A percentile compares a stretch with the other conserved stretches of the same genome.
These are phyloP conservation scores for Leptoclinus maculatus DNA, from an alignment of 2,797 vertebrate species.

Conservation along the genomic window DNA sequence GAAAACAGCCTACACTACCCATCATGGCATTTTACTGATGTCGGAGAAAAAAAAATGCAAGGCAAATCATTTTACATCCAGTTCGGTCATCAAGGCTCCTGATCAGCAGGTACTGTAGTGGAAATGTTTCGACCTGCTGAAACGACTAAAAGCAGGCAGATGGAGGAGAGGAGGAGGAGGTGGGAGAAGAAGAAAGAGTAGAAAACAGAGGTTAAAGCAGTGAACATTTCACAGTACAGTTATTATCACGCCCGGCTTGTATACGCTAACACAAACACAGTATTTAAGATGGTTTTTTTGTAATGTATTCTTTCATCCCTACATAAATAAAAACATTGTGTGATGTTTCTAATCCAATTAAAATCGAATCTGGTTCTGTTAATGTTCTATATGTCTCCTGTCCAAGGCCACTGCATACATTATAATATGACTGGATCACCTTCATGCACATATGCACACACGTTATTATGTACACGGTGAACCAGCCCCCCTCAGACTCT, in stretches of 20 bases:
- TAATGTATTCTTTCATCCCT: slow-evolving; percentile 21
- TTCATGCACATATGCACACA: slow-evolving; percentile 80
- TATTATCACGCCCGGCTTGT: not conserved
- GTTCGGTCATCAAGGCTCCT: slow-evolving; percentile 65
- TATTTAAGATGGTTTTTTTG: slow-evolving; percentile 25
- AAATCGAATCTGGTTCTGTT: slow-evolving; percentile 31
- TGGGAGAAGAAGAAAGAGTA: slow-evolving; percentile 30
- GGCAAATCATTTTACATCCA: slow-evolving; percentile 73
- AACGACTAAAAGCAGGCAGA: slow-evolving; percentile 57
- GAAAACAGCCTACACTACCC: slow-evolving; percentile 63
- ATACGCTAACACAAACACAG: not conserved
- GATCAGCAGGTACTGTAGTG: slow-evolving; percentile 72
- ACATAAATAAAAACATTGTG: slow-evolving; percentile 15
- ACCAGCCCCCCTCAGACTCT: slow-evolving; percentile 39
- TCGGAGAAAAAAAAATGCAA: slow-evolving; percentile 73
- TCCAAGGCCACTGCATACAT: slow-evolving; percentile 74
- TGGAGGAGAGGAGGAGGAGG: slow-evolving; percentile 25
- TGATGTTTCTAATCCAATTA: slow-evolving; percentile 37
- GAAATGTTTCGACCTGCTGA: slow-evolving; percentile 66
- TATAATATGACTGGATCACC: slow-evolving; percentile 72
- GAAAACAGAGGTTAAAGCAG: slow-evolving; percentile 35
- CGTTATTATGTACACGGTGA: slow-evolving; percentile 74
- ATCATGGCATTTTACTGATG: slow-evolving; percentile 73
- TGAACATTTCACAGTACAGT: slow-evolving; percentile 8
- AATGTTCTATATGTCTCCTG: slow-evolving; percentile 23